phyloP scores from a whole-genome alignment of 2,888 invertebrate species.

The Philereme vetulata region DNA sequence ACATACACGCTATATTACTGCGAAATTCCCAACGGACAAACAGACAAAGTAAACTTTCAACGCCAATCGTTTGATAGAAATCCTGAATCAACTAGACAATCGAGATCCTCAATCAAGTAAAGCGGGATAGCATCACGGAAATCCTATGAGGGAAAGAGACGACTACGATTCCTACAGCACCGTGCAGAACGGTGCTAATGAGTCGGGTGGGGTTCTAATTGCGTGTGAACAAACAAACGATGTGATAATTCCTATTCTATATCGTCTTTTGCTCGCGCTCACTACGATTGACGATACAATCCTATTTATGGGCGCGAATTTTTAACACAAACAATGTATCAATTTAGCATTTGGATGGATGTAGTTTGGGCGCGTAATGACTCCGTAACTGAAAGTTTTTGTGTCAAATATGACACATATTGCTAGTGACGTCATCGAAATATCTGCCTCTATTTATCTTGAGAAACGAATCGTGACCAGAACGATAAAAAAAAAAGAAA shows the following conservation, averaged over 20 bases:
- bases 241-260: conserved; percentile 71
- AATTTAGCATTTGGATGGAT: neutral
- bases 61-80: conserved; percentile 69
- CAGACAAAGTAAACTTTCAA: conserved; percentile 62
- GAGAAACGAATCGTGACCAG: conserved; percentile 70
- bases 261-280: conserved; percentile 35
- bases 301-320: too few relatives aligned
- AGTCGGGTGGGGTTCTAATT: conserved; percentile 77
- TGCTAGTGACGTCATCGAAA: conserved; percentile 58
- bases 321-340: too few relatives aligned
- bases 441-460: conserved; percentile 69
- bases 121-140: conserved; percentile 46
- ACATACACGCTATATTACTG: conserved; percentile 42
- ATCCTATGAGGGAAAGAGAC: conserved; percentile 52
- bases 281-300: neutral
- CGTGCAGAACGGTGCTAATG: conserved; percentile 67
- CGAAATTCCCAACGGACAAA: conserved; percentile 51
- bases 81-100: conserved; percentile 69
- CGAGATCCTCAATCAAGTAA: conserved; percentile 68
- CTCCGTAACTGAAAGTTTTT: neutral
- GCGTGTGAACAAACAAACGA: conserved; percentile 77
- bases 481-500: conserved; percentile 52
- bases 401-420: conserved; percentile 2
- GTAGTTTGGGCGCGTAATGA: conserved; percentile 12
- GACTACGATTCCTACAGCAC: conserved; percentile 45